Evolutionary conservation across 1,140 invertebrate genomes (phyloP).

Genomic region (Eueides isabella): DNA sequence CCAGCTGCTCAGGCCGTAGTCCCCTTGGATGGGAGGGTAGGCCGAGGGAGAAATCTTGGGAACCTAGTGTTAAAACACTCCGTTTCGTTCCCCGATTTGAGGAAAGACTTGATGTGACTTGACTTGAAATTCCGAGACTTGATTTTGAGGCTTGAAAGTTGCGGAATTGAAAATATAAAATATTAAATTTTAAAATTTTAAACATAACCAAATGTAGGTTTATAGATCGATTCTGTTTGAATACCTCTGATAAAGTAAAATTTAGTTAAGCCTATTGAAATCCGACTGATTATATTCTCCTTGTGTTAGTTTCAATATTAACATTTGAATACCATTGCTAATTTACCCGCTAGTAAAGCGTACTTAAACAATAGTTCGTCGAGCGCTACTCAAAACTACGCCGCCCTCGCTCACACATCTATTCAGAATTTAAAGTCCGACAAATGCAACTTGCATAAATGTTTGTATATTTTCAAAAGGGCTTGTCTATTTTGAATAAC

Average conservation of each 20-base stretch:
- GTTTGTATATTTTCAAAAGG: constrained; percentile 12
- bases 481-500: constrained; percentile 8
- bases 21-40: too few species aligned
- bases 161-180: too few species aligned
- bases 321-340: constrained; percentile 3
- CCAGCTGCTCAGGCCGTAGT: too few species aligned
- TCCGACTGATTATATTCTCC: not conserved
- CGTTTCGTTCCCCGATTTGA: too few species aligned
- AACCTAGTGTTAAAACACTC: too few species aligned
- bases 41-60: too few species aligned
- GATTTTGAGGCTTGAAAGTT: too few species aligned
- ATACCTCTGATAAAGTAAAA: not conserved
- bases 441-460: constrained; percentile 17
- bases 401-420: constrained; percentile 1
- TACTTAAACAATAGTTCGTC: constrained; percentile 5
- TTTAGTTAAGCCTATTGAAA: not conserved
- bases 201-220: too few species aligned
- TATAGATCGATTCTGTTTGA: not conserved
- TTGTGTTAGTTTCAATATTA: not conserved
- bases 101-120: too few species aligned
- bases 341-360: not conserved
- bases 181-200: too few species aligned
- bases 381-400: constrained; percentile 11
- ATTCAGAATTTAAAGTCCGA: constrained; percentile 15
- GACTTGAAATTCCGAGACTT: too few species aligned